Evolutionary conservation across 30 jellyfish, hydroid and myxozoan species (phyloP).

Genomic region (Cassiopea xamachana): DNA sequence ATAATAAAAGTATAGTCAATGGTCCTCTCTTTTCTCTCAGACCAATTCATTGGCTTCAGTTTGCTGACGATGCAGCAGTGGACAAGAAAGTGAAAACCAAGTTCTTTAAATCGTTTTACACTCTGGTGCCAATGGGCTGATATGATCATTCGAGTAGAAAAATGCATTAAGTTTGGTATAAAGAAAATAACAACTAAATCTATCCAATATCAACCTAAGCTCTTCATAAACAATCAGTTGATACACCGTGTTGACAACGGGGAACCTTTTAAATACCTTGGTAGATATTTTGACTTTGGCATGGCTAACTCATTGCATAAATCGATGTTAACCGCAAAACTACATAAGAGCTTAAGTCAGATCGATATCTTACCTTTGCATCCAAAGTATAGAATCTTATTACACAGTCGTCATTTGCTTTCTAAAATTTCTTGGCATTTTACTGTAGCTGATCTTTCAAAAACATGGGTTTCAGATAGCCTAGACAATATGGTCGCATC

Average conservation of each 20-base stretch:
- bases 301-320: too few species aligned
- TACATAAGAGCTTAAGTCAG: not conserved
- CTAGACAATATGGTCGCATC: conserved; percentile 14
- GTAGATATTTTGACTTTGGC: too few species aligned
- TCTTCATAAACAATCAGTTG: too few species aligned
- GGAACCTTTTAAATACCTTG: too few species aligned
- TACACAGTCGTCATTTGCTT: conserved; percentile 8
- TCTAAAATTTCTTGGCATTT: conserved; percentile 35
- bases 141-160: conserved; percentile 1
- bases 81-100: conserved; percentile 17
- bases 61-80: conserved; percentile 51
- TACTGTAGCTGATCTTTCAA: conserved; percentile 37
- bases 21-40: not conserved
- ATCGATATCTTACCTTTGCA: not conserved
- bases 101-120: conserved; percentile 9
- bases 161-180: conserved; percentile 17
- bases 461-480: conserved; percentile 39
- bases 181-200: conserved; percentile 1
- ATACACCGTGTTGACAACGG: too few species aligned
- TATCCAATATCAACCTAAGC: conserved; percentile 24
- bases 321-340: not conserved
- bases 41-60: conserved; percentile 26
- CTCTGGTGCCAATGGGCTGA: conserved; percentile 49
- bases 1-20: not conserved
- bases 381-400: conserved; percentile 15